These are phyloP conservation scores for Octonoba sinensis DNA, from an alignment of 2,888 invertebrate genomes.

Conservation along the genomic window DNA sequence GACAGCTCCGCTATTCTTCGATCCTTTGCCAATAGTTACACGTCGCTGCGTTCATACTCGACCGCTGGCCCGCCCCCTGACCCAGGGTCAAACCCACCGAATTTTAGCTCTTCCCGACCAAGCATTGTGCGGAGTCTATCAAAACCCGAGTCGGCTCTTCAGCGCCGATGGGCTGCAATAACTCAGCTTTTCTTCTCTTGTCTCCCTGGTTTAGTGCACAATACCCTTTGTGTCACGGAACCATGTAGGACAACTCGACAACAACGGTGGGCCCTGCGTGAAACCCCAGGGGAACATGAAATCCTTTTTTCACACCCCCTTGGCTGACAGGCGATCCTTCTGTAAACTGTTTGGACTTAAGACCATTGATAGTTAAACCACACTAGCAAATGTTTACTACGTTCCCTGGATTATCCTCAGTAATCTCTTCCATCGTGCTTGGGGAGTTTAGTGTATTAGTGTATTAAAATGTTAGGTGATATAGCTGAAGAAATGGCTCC, in stretches of 20 bases:
- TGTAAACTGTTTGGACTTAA: slow-evolving; percentile 39
- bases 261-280: slow-evolving; percentile 36
- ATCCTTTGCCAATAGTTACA: slow-evolving; percentile 42
- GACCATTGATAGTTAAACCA: no score
- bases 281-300: slow-evolving; percentile 11
- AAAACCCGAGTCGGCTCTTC: slow-evolving; percentile 56
- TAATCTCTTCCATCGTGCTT: no score
- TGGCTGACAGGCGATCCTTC: slow-evolving; percentile 14
- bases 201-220: slow-evolving; percentile 37
- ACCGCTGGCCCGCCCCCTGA: slow-evolving; percentile 58
- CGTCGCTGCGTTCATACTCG: slow-evolving; percentile 43
- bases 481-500: no score
- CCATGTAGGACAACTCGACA: slow-evolving; percentile 57
- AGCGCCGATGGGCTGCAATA: slow-evolving; percentile 55
- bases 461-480: no score
- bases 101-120: slow-evolving; percentile 41
- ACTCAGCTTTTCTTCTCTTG: slow-evolving; percentile 53
- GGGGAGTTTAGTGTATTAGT: no score
- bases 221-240: slow-evolving; percentile 50
- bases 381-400: no score
- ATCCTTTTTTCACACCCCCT: not conserved
- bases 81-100: slow-evolving; percentile 55
- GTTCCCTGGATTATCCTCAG: no score
- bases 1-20: slow-evolving; percentile 44
- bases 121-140: slow-evolving; percentile 60